Evolutionary conservation across 2,888 invertebrate genomes (phyloP).

Genomic region (Horisme vitalbata): DNA sequence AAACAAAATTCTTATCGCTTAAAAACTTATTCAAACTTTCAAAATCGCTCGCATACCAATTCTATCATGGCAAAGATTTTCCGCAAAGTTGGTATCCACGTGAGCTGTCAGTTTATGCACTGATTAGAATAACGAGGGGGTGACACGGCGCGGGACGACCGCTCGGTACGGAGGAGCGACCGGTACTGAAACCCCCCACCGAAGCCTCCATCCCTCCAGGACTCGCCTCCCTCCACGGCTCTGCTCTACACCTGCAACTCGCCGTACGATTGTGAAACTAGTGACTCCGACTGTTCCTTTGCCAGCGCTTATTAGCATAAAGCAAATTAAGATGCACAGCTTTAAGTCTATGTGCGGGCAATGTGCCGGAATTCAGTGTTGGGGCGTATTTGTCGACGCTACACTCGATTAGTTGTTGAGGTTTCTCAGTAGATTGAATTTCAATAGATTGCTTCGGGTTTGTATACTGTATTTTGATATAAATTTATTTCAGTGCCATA

Average conservation of each 20-base stretch:
- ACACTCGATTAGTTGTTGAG: constrained; percentile 6
- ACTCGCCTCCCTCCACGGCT: constrained; percentile 45
- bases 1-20: constrained; percentile 2
- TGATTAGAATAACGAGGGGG: constrained; percentile 69
- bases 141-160: constrained; percentile 54
- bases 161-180: constrained; percentile 68
- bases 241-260: constrained; percentile 57
- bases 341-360: constrained; percentile 9
- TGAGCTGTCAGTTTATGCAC: constrained; percentile 69
- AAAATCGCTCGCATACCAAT: constrained; percentile 53
- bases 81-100: constrained; percentile 50
- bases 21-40: constrained; percentile 1
- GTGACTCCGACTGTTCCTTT: constrained; percentile 54
- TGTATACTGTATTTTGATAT: too few species aligned
- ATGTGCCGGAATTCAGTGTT: constrained; percentile 12
- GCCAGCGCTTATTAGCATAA: constrained; percentile 74
- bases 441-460: not conserved
- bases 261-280: constrained; percentile 53
- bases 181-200: constrained; percentile 69
- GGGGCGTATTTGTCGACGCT: constrained; percentile 7
- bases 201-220: constrained; percentile 54
- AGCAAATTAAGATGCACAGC: constrained; percentile 66
- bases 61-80: constrained; percentile 15
- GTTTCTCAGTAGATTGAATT: too few species aligned
- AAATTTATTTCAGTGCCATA: too few species aligned